Conservation (phyloP, 2,797 vertebrate genomes). For the Amazona finschi region DNA sequence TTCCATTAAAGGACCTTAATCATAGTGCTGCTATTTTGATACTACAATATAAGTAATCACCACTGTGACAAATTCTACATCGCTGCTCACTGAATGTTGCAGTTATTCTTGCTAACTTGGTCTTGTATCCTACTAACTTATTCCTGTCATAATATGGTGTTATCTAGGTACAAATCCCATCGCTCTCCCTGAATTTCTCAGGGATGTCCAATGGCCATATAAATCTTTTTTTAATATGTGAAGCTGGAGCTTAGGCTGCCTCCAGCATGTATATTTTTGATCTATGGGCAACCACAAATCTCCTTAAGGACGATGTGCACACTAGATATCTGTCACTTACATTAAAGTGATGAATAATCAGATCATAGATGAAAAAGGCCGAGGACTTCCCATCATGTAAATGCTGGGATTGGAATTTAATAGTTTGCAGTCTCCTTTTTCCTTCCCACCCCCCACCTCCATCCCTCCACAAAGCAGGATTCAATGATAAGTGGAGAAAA, state of each 20-base stretch:
- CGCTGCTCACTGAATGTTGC: background rate
- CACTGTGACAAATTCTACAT: background rate
- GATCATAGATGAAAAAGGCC: background rate
- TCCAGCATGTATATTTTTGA: background rate
- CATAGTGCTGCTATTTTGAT: background rate
- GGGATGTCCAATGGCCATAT: background rate
- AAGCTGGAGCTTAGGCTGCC: background rate
- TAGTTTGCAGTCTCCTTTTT: background rate
- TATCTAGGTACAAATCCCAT: background rate
- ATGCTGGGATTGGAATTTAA: background rate
- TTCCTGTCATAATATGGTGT: background rate
- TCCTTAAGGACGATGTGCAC: background rate
- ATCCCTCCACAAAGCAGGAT: background rate
- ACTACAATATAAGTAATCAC: background rate
- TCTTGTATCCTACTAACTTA: background rate
- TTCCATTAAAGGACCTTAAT: background rate
- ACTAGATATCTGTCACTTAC: background rate
- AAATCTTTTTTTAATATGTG: background rate
- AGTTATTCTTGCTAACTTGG: background rate
- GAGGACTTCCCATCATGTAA: background rate
- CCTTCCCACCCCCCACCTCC: background rate
- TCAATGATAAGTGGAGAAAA: background rate
- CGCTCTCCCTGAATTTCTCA: background rate
- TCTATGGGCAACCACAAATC: background rate
- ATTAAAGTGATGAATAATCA: background rate